Evolutionary conservation across 2,888 invertebrate species (phyloP).

Genomic region (Patella caerulea): DNA sequence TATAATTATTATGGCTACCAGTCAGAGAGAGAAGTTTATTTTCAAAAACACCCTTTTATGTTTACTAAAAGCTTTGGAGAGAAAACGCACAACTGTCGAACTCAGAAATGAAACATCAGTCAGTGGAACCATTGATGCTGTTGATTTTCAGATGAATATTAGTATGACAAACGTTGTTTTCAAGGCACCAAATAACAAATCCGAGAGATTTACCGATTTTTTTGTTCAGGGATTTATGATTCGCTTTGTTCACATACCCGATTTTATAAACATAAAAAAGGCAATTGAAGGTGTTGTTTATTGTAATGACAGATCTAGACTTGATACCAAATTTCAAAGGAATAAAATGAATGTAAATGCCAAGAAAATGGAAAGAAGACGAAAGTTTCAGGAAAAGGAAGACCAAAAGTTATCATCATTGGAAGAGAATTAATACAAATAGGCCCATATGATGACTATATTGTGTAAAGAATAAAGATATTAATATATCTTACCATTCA

Average conservation of each 20-base stretch:
- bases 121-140: conserved; percentile 50
- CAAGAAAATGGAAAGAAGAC: conserved; percentile 1
- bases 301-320: neutral
- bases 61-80: conserved; percentile 57
- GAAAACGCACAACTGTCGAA: conserved; percentile 58
- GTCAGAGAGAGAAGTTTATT: conserved; percentile 48
- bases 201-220: conserved; percentile 46
- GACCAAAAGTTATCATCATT: neutral
- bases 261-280: conserved; percentile 59
- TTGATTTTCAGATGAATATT: conserved; percentile 60
- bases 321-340: neutral
- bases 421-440: too few species aligned
- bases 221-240: conserved; percentile 62
- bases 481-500: too few species aligned
- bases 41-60: conserved; percentile 54
- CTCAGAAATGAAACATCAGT: conserved; percentile 58
- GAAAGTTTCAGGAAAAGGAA: conserved; percentile 4
- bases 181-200: conserved; percentile 35
- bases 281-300: conserved; percentile 44
- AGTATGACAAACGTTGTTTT: conserved; percentile 53
- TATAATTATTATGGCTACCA: conserved; percentile 43
- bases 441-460: too few species aligned
- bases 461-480: too few species aligned
- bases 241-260: conserved; percentile 67
- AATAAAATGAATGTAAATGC: neutral